Evolutionary conservation across 2,888 invertebrate genomes (phyloP).

Genomic region (Morpho achilles): DNA sequence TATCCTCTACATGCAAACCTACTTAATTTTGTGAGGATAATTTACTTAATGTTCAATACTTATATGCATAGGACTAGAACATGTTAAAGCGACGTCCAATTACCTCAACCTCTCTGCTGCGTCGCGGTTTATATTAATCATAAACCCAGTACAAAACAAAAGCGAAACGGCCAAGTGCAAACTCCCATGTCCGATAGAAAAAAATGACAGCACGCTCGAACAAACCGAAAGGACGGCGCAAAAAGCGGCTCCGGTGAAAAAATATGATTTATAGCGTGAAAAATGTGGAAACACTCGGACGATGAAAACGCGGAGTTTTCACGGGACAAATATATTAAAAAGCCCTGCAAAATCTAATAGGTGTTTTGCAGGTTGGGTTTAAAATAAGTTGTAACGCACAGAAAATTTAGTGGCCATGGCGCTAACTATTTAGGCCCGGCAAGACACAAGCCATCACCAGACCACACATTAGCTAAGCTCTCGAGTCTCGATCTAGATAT

Average conservation of each 20-base stretch:
- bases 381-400: too few species aligned
- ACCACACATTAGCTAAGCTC: too few species aligned
- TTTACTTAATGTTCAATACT: background rate
- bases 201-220: slow-evolving; percentile 73
- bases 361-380: background rate
- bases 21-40: too few species aligned
- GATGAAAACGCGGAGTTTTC: slow-evolving; percentile 71
- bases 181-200: slow-evolving; percentile 70
- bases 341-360: slow-evolving; percentile 51
- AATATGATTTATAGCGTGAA: slow-evolving; percentile 79
- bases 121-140: slow-evolving; percentile 57
- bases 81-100: slow-evolving; percentile 3
- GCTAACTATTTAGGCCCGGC: too few species aligned
- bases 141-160: slow-evolving; percentile 66
- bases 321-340: slow-evolving; percentile 77
- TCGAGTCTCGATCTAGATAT: too few species aligned
- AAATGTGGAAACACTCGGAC: slow-evolving; percentile 77
- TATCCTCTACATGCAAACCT: too few species aligned
- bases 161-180: slow-evolving; percentile 64
- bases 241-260: slow-evolving; percentile 77
- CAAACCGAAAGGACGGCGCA: slow-evolving; percentile 73
- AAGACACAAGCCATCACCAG: too few species aligned
- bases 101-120: slow-evolving; percentile 27
- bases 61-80: background rate
- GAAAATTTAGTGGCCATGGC: too few species aligned